phyloP scores from a whole-genome alignment of 2,888 invertebrate species.

The Villa cingulata region DNA sequence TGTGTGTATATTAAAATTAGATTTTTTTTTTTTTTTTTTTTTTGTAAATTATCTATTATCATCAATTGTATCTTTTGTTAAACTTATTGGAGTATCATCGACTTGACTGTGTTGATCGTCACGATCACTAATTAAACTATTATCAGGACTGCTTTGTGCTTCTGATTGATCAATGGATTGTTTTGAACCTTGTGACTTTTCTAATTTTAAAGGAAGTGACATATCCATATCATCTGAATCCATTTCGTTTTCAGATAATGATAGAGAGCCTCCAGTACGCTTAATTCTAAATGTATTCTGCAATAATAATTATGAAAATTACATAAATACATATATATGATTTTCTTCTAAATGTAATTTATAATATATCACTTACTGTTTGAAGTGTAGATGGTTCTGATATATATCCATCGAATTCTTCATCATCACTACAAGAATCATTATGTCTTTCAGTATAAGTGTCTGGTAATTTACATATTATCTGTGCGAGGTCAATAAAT shows the following conservation, averaged over 20 bases:
- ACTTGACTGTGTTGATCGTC: neutral
- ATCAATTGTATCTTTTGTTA: neutral
- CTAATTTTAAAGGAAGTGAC: conserved; percentile 10
- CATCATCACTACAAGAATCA: conserved; percentile 31
- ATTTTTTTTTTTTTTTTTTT: too few species aligned
- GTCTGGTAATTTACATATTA: conserved; percentile 71
- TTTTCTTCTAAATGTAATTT: too few species aligned
- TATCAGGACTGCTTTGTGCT: neutral
- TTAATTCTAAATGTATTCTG: conserved; percentile 42
- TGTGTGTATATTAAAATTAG: too few species aligned
- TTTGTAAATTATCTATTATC: neutral
- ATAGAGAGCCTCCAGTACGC: conserved; percentile 64
- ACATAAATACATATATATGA: too few species aligned
- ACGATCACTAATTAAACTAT: too few species aligned
- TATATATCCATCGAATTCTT: conserved; percentile 64
- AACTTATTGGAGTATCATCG: neutral
- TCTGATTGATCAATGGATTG: conserved; percentile 15
- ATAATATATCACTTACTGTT: conserved; percentile 19
- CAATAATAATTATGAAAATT: conserved; percentile 2
- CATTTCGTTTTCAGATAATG: conserved; percentile 69
- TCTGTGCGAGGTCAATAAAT: conserved; percentile 84
- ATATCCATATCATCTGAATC: conserved; percentile 47
- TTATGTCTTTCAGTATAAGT: conserved; percentile 39
- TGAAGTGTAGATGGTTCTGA: conserved; percentile 57
- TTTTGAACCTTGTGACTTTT: conserved; percentile 18